Evolutionary conservation across 2,113 vertebrate genomes (phyloP), one percentile per base, ranked within the genome.

Genomic region (Corythornis cristatus): DNA sequence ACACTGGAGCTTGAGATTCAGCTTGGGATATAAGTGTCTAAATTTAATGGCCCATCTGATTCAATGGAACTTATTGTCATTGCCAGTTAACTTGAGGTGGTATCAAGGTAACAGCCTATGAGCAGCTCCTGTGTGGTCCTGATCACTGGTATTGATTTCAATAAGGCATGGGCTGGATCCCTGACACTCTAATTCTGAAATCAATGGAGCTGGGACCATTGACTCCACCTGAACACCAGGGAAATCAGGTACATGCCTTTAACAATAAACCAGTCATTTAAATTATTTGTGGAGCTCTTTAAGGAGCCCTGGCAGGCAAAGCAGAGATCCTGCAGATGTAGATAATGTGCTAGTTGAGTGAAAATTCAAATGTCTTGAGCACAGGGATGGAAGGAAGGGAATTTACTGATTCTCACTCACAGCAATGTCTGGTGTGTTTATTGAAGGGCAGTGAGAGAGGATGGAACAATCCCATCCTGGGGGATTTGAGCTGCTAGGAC

Each of bases 141-240:
- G 93, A 96, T 96, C 95, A 94, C 79, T 15, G 60, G 26, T 95
- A 95, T 96, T 94, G 95, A 96, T 95, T 94, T 93, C 89, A 95
- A 57, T 83, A 92, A 95, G 87, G 91, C 45, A 58, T 74, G 71
- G 89, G 91, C 80, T 85, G 89, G 93, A 78, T 93, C 89, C 68
- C 71, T 87, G 89, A 91, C 94, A 86, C 82, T 83, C 84, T 93
- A 95, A 95, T 95, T 91, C 83, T 68, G 85, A 86, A 92, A 93
- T 96, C 87, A 92, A 95, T 95, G 95, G 87, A 88, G 65, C 89
- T 42, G 78, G 85, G 82, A 81, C 17, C 4, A 73, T 56, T 88
- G 48, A 56, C 85, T 91, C 79, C 1, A 5, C 82, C 89, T 86
- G 87, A 88, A 54, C 0, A 2, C 60, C 60, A 1, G 78, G 79